Base-by-base conservation (phyloP, 2,797 vertebrate genomes). In the Schizopygopsis pylzovi region DNA sequence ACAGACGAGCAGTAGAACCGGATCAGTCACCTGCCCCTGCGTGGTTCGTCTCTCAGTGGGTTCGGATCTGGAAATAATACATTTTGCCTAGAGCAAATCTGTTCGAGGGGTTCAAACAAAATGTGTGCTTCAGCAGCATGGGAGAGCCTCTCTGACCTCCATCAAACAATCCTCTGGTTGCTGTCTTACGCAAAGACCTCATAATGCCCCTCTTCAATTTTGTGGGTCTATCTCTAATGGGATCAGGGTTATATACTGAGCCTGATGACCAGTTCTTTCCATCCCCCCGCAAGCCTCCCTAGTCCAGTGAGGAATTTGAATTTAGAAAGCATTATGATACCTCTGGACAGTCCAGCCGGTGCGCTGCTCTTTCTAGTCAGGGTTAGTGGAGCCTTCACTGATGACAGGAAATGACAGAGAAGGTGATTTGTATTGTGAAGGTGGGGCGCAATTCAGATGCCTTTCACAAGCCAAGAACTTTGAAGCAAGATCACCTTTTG, bases 221-320 rank as follows among this genome's bases (percentile, higher is more conserved):
- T 92, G 88, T 86, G 83, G 71, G 93, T 93, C 93, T 92, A 88
- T 93, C 92, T 95, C 94, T 95, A 96, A 96, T 95, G 95, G 94
- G 95, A 96, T 95, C 95, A 94, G 91, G 93, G 93, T 94, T 94
- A 96, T 93, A 95, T 95, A 94, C 94, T 95, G 95, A 95, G 92
- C 91, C 91, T 92, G 86, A 88, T 86, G 85, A 78, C 84, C 81
- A 49, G 79, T 87, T 88, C 85, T 54, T 56, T 52, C 67, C 73
- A 33, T 54, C 76, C 65, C 22, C 90, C 89, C 87, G 54, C 89
- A 85, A 91, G 93, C 94, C 92, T 92, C 90, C 86, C 91, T 91
- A 90, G 92, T 91, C 90, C 85, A 81, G 91, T 86, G 91, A 95
- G 91, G 93, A 92, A 94, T 94, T 93, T 93, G 94, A 94, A 95